A percentile compares a stretch with the other conserved stretches of the same genome.
These are phyloP conservation scores for Setophaga kirtlandii DNA, from an alignment of 2,113 vertebrate genomes.

Conservation along the genomic window DNA sequence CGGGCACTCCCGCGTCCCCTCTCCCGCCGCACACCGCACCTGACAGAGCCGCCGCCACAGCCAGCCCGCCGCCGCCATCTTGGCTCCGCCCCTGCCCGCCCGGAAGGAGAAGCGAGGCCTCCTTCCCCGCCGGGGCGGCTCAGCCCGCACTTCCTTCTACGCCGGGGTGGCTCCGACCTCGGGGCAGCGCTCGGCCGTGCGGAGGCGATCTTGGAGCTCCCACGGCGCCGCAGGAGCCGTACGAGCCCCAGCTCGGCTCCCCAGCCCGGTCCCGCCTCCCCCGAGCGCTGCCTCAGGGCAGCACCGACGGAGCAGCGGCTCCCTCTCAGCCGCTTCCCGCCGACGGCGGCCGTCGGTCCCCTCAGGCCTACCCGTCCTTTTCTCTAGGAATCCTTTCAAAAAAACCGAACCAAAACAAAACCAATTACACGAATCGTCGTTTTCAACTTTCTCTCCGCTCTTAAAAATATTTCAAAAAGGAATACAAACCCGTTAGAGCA, in stretches of 20 bases:
- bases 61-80: constrained; percentile 55
- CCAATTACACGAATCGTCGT: background rate
- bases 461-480: constrained; percentile 23
- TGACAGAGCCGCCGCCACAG: constrained; percentile 41
- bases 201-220: fast-evolving
- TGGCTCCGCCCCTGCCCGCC: background rate
- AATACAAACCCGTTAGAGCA: constrained; percentile 42
- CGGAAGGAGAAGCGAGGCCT: background rate
- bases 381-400: background rate
- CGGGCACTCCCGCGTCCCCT: fast-evolving
- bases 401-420: background rate
- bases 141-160: fast-evolving
- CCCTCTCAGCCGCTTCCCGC: background rate
- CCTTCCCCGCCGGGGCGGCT: fast-evolving
- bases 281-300: background rate
- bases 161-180: fast-evolving
- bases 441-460: constrained; percentile 13
- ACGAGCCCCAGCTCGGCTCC: background rate
- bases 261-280: fast-evolving
- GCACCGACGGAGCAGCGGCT: fast-evolving
- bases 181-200: fast-evolving
- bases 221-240: fast-evolving
- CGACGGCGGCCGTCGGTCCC: background rate
- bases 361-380: background rate
- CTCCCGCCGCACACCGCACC: constrained; percentile 13